Evolutionary conservation across 2,797 vertebrate species (phyloP).

Genomic region (Miichthys miiuy): DNA sequence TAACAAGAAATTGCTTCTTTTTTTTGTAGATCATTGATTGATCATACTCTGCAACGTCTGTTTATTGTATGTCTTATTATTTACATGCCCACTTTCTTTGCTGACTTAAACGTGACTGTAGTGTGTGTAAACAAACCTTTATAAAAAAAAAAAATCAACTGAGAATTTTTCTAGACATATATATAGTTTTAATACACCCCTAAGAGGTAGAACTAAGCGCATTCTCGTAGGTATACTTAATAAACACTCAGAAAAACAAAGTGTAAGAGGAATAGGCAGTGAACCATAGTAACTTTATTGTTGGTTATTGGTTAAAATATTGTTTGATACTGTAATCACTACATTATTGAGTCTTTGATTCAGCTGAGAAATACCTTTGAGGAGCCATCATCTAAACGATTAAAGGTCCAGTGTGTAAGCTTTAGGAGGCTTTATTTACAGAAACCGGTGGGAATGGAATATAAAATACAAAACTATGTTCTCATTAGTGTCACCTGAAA

Average conservation of each 20-base stretch:
- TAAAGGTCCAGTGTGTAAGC: neutral
- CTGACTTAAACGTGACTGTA: neutral
- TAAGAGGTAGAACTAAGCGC: neutral
- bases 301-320: neutral
- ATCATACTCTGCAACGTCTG: neutral
- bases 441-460: too few species aligned
- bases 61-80: neutral
- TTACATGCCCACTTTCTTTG: neutral
- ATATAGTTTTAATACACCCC: neutral
- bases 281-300: neutral
- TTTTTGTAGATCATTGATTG: neutral
- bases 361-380: neutral
- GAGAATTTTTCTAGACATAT: neutral
- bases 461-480: too few species aligned
- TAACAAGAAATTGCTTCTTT: constrained; percentile 2
- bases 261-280: neutral
- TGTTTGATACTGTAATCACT: neutral
- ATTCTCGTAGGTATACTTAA: neutral
- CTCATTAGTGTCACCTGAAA: too few species aligned
- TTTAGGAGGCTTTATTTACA: too few species aligned
- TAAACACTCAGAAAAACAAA: neutral
- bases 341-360: neutral
- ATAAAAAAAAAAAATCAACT: neutral
- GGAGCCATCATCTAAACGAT: neutral
- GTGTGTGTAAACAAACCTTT: neutral